phyloP scores from a whole-genome alignment of 2,888 invertebrate genomes.

The Syritta pipiens region DNA sequence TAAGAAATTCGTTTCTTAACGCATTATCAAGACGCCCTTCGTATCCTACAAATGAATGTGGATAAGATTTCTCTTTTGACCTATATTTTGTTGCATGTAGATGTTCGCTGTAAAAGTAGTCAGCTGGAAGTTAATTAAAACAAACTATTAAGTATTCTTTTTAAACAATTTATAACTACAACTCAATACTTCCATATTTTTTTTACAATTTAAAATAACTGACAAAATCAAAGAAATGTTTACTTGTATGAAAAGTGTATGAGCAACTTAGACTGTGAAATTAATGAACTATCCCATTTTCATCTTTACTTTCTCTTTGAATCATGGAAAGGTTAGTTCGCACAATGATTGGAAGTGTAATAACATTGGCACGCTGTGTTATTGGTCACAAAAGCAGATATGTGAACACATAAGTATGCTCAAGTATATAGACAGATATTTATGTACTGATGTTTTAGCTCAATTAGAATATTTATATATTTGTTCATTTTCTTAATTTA shows the following conservation, averaged over 20 bases:
- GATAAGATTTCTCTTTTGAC: slow-evolving; percentile 57
- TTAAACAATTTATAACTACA: neutral
- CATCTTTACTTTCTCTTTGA: slow-evolving; percentile 56
- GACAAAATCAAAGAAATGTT: neutral
- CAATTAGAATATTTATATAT: too few species aligned
- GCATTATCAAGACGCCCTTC: slow-evolving; percentile 31
- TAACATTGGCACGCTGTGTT: neutral
- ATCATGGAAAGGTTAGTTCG: slow-evolving; percentile 22
- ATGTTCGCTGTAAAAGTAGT: neutral
- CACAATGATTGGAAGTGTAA: neutral
- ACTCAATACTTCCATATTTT: neutral
- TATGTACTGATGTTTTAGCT: too few species aligned
- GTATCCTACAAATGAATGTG: slow-evolving; percentile 21
- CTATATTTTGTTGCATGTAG: slow-evolving; percentile 29
- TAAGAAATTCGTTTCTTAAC: slow-evolving; percentile 9
- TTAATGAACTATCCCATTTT: slow-evolving; percentile 23
- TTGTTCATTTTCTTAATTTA: too few species aligned
- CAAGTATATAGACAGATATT: too few species aligned
- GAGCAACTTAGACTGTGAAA: slow-evolving; percentile 28
- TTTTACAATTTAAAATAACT: neutral
- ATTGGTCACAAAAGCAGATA: too few species aligned
- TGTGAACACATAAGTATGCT: too few species aligned
- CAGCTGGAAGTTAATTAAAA: neutral
- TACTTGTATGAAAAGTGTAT: neutral
- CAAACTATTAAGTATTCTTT: neutral